These are phyloP conservation scores for Trinorchestia longiramus DNA, from an alignment of 1,140 invertebrate genomes.

Conservation along the genomic window DNA sequence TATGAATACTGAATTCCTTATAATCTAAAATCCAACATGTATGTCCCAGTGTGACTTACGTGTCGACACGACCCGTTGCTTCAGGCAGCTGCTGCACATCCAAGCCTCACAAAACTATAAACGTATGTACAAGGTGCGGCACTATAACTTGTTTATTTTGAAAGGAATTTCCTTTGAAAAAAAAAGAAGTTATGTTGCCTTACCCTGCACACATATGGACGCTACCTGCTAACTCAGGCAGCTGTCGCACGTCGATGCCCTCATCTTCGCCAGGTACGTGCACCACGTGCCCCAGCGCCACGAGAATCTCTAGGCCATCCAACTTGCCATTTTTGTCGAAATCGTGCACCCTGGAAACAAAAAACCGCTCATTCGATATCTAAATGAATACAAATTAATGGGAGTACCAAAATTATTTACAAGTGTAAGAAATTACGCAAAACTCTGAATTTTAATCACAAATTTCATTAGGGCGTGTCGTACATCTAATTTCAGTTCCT, in stretches of 20 bases:
- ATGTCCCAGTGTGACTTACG: no score
- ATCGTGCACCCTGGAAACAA: slow-evolving; percentile 78
- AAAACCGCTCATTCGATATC: not conserved
- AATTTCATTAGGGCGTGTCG: not conserved
- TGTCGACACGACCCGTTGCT: no score
- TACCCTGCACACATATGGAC: not conserved
- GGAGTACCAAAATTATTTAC: not conserved
- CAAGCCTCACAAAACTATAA: no score
- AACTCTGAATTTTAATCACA: not conserved
- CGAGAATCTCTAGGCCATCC: slow-evolving; percentile 83
- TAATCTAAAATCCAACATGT: no score
- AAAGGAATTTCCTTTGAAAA: no score
- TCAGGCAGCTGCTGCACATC: no score
- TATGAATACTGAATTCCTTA: no score
- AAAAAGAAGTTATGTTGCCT: not conserved
- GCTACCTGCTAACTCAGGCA: not conserved
- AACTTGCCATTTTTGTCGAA: slow-evolving; percentile 83
- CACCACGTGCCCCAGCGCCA: slow-evolving; percentile 72
- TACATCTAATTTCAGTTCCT: not conserved
- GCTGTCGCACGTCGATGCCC: slow-evolving; percentile 50
- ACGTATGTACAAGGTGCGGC: no score
- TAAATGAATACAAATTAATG: not conserved
- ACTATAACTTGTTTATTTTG: no score
- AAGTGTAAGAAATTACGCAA: no score
- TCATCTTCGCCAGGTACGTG: slow-evolving; percentile 68